Evolutionary conservation across 2,113 vertebrate species (phyloP), one percentile per base, ranked within the genome.

Genomic region (Lucifuga dentata): DNA sequence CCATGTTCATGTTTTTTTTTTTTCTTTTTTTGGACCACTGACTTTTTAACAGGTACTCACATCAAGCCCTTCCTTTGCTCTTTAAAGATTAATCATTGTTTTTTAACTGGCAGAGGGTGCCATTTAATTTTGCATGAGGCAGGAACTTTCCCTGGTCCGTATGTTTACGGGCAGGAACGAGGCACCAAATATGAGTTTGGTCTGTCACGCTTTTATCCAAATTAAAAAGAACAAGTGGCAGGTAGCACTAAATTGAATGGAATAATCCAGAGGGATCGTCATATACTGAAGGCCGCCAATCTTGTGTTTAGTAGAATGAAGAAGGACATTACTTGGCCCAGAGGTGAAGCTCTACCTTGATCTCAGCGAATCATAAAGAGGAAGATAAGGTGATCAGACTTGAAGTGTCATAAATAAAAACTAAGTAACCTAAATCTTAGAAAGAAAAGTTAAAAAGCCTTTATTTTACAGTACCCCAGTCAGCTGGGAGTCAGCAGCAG

Each of bases 11-110:
- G 7, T 29, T 29, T 29, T 29, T 29, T n/a, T n/a, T n/a, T n/a
- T n/a, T 52, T 49, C 35, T 43, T 17, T 59, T 68, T 62, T 29
- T 23, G 20, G 8, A 38, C 41, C 5, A 41, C 21, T 43, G 62
- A 43, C 36, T 46, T 71, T 56, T 52, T 50, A 32, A 15, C 7
- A 29, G 26, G 26, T 29, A 26, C 53, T 64, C 40, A 16, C 51
- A 32, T 64, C 33, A 17, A 29, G 26, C 19, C 52, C 9, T 56
- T 36, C 62, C 11, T 50, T 39, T 41, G 36, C 65, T 67, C 62
- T 55, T 84, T 71, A 85, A 90, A 85, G 38, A 88, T 86, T 86
- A 53, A 88, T 82, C 12, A 44, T 55, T 66, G 53, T 63, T 78
- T 61, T 76, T 69, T 46, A 60, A 73, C 66, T 67, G 78, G 66